Conservation (phyloP, 2,113 vertebrate genomes). For the Phrynosoma blainvillii region DNA sequence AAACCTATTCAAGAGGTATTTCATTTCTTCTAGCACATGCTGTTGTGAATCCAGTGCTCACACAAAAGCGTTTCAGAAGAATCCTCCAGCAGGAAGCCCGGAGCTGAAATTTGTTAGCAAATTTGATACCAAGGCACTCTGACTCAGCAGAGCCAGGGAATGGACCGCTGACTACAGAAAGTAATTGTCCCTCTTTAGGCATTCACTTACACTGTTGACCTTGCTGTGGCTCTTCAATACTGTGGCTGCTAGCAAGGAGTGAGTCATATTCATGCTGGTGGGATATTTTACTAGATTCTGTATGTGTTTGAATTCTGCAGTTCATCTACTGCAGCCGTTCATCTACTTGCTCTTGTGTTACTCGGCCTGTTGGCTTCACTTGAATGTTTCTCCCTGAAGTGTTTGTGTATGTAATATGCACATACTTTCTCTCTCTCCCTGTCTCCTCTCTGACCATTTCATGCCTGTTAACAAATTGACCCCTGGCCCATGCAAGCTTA, state of each 20-base stretch:
- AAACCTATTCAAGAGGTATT: not conserved
- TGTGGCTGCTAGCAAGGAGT: not conserved
- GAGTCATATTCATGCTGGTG: not conserved
- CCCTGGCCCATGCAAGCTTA: not conserved
- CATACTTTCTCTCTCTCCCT: not conserved
- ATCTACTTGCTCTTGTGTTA: not conserved
- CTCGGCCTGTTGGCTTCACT: not conserved
- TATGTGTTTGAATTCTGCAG: not conserved
- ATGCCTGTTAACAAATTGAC: not conserved
- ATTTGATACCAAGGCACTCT: not conserved
- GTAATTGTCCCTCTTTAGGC: not conserved
- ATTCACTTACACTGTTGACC: not conserved
- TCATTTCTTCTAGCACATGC: not conserved
- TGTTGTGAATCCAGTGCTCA: too few species aligned
- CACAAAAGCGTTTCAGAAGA: not conserved
- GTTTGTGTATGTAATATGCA: not conserved
- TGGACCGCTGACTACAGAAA: slow-evolving; percentile 9
- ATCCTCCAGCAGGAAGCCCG: not conserved
- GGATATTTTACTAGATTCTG: not conserved
- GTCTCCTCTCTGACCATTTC: not conserved
- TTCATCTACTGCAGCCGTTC: not conserved
- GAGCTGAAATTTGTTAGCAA: not conserved
- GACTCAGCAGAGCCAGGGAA: not conserved
- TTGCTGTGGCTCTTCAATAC: not conserved
- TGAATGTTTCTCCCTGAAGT: not conserved